Evolutionary conservation across 2,797 vertebrate genomes (phyloP).

Genomic region (Labroides dimidiatus): DNA sequence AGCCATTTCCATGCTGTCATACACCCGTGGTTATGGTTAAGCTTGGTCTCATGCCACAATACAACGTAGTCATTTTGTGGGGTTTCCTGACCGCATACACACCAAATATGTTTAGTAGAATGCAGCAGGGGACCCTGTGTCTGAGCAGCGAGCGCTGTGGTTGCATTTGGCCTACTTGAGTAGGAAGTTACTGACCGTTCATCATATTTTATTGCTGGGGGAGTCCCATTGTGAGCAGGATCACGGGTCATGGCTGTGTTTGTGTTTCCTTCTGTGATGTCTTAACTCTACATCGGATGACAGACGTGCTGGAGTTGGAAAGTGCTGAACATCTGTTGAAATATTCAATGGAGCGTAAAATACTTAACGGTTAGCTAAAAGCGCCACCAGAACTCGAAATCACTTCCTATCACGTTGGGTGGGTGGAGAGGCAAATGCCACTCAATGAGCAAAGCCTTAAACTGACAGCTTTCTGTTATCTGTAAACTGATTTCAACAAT

Average conservation of each 20-base stretch:
- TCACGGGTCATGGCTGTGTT: conserved; percentile 59
- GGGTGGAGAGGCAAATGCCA: not conserved
- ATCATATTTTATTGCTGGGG: conserved; percentile 70
- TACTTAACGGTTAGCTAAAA: not conserved
- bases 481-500: conserved; percentile 40
- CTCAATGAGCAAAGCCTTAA: conserved; percentile 7
- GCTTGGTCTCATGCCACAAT: conserved; percentile 70
- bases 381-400: not conserved
- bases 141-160: conserved; percentile 55
- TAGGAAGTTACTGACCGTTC: conserved; percentile 67
- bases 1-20: conserved; percentile 77
- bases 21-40: conserved; percentile 55
- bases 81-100: conserved; percentile 70
- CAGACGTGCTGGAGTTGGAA: conserved; percentile 27
- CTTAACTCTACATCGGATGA: conserved; percentile 54
- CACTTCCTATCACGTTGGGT: conserved; percentile 5
- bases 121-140: conserved; percentile 45
- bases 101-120: conserved; percentile 70
- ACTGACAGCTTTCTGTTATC: conserved; percentile 33
- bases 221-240: conserved; percentile 58
- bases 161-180: conserved; percentile 49
- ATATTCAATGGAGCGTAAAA: conserved; percentile 23
- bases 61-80: conserved; percentile 76
- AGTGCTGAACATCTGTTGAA: conserved; percentile 48
- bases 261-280: conserved; percentile 65